phyloP scores from a whole-genome alignment of 2,888 invertebrate species.

The Phyto melanocephala region DNA sequence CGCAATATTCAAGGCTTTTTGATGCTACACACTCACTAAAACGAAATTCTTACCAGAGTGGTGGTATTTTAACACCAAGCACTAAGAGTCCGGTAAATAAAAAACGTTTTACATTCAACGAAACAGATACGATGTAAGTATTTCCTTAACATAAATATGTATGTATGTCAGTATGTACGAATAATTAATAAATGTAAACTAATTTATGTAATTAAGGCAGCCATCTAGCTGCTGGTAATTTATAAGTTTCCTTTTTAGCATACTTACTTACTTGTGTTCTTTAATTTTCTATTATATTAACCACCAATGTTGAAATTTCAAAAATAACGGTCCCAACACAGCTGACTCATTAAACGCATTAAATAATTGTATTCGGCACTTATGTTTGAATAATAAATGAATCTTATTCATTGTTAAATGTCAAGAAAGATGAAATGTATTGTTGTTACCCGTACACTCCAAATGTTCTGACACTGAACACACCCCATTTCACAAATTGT shows the following conservation, averaged over 20 bases:
- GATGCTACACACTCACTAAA: slow-evolving; percentile 9
- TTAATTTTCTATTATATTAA: too few relatives aligned
- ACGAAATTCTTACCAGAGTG: slow-evolving; percentile 35
- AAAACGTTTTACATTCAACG: slow-evolving; percentile 69
- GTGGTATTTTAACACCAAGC: slow-evolving; percentile 61
- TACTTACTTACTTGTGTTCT: too few relatives aligned
- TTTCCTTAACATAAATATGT: neutral
- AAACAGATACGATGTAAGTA: slow-evolving; percentile 71
- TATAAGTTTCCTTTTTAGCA: too few relatives aligned
- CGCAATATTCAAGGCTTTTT: slow-evolving; percentile 8
- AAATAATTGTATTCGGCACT: neutral
- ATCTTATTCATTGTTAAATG: neutral
- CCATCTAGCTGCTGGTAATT: too few relatives aligned
- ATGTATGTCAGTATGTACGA: too few relatives aligned
- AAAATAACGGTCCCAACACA: slow-evolving; percentile 28
- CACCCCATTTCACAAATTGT: slow-evolving; percentile 59
- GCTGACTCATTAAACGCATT: slow-evolving; percentile 36
- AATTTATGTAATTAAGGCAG: too few relatives aligned
- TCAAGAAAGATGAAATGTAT: neutral
- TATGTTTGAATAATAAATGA: slow-evolving; percentile 7
- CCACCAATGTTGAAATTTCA: slow-evolving; percentile 5
- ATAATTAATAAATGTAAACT: too few relatives aligned
- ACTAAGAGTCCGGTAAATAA: slow-evolving; percentile 68
- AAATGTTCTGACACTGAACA: slow-evolving; percentile 40
- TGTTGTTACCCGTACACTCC: slow-evolving; percentile 31